Evolutionary conservation across 2,113 vertebrate species (phyloP).

Genomic region (Sinocyclocheilus anshuiensis): DNA sequence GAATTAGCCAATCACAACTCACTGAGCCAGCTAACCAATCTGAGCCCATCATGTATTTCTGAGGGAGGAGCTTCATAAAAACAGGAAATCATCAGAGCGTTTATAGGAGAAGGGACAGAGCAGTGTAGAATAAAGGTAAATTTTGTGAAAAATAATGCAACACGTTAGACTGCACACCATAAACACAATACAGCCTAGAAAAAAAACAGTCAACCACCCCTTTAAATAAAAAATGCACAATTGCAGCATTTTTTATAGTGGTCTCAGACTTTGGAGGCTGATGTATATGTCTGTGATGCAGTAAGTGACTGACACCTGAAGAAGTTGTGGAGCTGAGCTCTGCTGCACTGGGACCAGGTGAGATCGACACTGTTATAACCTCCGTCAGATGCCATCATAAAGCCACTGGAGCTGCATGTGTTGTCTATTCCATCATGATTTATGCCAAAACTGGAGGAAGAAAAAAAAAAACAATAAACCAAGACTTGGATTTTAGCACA

Average conservation of each 20-base stretch:
- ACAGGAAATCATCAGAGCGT: too few species aligned
- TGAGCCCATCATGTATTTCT: too few species aligned
- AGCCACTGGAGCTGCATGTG: conserved; percentile 78
- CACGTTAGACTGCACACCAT: too few species aligned
- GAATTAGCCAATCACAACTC: too few species aligned
- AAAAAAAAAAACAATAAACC: neutral
- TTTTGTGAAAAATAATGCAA: too few species aligned
- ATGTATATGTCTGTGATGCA: neutral
- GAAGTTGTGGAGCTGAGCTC: conserved; percentile 80
- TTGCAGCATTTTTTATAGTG: neutral
- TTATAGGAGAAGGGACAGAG: too few species aligned
- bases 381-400: conserved; percentile 88
- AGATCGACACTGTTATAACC: conserved; percentile 81
- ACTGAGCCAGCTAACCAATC: too few species aligned
- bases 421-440: conserved; percentile 85
- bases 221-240: neutral
- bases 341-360: conserved; percentile 89
- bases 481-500: neutral
- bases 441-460: conserved; percentile 83
- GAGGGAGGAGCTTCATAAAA: too few species aligned
- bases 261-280: neutral
- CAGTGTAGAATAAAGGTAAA: too few species aligned
- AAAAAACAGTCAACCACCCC: too few species aligned
- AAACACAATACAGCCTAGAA: too few species aligned
- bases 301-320: conserved; percentile 76